Evolutionary conservation across 2,113 vertebrate species (phyloP), one percentile per base, ranked within the genome.

Genomic region (Alces alces): DNA sequence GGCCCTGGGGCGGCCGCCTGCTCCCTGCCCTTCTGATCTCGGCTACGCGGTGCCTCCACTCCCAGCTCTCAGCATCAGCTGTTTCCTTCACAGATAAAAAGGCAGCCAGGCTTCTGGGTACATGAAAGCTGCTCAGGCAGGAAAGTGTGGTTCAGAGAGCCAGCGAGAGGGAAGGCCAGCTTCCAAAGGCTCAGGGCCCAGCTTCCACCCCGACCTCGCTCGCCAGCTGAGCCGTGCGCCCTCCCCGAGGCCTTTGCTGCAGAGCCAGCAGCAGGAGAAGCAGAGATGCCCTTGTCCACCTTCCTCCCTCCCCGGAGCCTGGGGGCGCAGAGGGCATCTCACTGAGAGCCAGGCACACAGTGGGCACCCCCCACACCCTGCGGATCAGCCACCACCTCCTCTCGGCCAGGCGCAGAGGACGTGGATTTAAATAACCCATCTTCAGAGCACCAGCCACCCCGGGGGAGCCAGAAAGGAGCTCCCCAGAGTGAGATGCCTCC

Each of bases 71-170:
- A 30, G 97, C 97, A 97, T 96, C 95, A 93, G 92, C 98, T 98
- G 91, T 97, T 98, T 98, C 97, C 97, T 66, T 47, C 70, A 25
- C 97, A 98, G 98, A 98, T 98, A 96, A 99, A 73, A 98, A 98
- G 98, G 97, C 98, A 98, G 97, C 94, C 95, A 95, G 94, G 88
- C 97, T 98, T 98, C 98, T 70, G 98, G 97, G 91, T 83, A 95
- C 97, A 96, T 97, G 97, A 98, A 98, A 98, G 94, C 90, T 88
- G 95, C 87, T 1, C 28, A 8, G 60, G 90, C 94, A 98, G 96
- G 93, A 98, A 97, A 70, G 97, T 36, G 86, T 54, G 82, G 96
- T 96, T 98, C 97, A 97, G 97, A 83, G 96, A 95, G 43, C 64
- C 39, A 12, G 36, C 10, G 15, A 94, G 39, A 60, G 61, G 30